Evolutionary conservation across 2,797 vertebrate genomes (phyloP).

Genomic region (Sphenodon punctatus): DNA sequence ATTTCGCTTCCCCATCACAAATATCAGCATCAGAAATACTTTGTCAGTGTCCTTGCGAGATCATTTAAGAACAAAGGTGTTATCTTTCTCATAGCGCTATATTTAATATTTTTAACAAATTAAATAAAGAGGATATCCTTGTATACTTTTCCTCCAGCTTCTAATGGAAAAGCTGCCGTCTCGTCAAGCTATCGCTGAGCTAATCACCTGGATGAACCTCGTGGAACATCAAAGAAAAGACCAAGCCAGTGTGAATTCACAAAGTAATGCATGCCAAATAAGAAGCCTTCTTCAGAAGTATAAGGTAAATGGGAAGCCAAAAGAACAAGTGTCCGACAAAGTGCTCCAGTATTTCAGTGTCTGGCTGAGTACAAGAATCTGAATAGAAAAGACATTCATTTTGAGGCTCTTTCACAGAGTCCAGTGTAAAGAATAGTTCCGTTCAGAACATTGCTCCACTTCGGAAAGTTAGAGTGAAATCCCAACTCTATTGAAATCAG

Average conservation of each 20-base stretch:
- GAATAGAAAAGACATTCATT: not conserved
- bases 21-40: too few species aligned
- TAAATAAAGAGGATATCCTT: constrained; percentile 45
- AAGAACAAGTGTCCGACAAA: not conserved
- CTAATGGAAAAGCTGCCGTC: constrained; percentile 84
- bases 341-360: not conserved
- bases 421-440: not conserved
- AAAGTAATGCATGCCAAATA: constrained; percentile 57
- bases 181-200: constrained; percentile 80
- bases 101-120: constrained; percentile 34
- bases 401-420: not conserved
- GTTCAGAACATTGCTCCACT: not conserved
- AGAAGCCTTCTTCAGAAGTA: constrained; percentile 73
- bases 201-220: constrained; percentile 79
- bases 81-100: constrained; percentile 28
- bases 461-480: too few species aligned
- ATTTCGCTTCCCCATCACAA: too few species aligned
- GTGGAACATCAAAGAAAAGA: constrained; percentile 69
- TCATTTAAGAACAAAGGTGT: constrained; percentile 53
- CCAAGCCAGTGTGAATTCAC: constrained; percentile 4
- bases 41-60: too few species aligned
- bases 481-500: too few species aligned
- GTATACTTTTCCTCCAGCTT: constrained; percentile 73
- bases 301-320: constrained; percentile 77
- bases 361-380: not conserved